Conservation (phyloP, 2,888 invertebrate species). For the Colostygia pectinataria region DNA sequence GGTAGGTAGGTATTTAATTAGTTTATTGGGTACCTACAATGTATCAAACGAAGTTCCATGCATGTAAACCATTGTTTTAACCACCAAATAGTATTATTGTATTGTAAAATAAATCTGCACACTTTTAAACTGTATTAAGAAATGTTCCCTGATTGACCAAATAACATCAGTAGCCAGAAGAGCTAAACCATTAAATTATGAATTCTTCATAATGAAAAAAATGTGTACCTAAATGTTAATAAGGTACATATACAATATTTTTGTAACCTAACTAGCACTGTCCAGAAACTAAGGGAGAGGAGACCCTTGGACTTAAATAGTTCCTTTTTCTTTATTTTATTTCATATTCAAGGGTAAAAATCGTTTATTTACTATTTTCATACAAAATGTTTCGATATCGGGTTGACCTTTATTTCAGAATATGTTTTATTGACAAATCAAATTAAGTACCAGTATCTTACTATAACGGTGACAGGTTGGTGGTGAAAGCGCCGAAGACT, state of each 20-base stretch:
- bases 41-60: too few species aligned
- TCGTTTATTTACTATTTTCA: slow-evolving; percentile 34
- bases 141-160: neutral
- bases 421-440: slow-evolving; percentile 73
- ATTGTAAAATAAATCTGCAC: too few species aligned
- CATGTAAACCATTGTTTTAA: too few species aligned
- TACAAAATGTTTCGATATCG: slow-evolving; percentile 49
- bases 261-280: slow-evolving; percentile 37
- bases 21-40: too few species aligned
- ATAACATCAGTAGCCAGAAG: neutral
- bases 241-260: neutral
- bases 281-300: slow-evolving; percentile 46
- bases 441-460: slow-evolving; percentile 79
- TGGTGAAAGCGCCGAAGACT: slow-evolving; percentile 29
- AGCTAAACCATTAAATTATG: neutral
- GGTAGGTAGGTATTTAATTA: too few species aligned
- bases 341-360: slow-evolving; percentile 21
- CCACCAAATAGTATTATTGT: too few species aligned
- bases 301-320: slow-evolving; percentile 48
- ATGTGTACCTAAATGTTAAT: neutral
- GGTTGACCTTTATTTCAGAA: slow-evolving; percentile 55
- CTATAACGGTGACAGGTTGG: slow-evolving; percentile 65
- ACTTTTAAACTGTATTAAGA: neutral
- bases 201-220: neutral
- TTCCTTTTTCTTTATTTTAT: slow-evolving; percentile 38